These are phyloP conservation scores for Hemistola chrysoprasaria DNA, from an alignment of 2,888 invertebrate species.

Conservation along the genomic window DNA sequence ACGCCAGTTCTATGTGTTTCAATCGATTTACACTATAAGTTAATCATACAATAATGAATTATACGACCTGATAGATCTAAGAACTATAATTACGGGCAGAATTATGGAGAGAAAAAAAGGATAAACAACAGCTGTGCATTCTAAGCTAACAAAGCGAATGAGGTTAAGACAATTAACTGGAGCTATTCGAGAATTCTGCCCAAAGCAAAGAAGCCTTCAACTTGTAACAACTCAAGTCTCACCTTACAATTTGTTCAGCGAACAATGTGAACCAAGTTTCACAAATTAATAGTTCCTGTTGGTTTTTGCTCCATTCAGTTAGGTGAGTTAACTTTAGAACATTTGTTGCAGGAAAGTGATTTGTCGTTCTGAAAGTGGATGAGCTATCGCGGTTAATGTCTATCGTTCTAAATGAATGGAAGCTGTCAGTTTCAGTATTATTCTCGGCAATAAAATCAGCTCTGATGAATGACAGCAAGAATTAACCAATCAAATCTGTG, in stretches of 20 bases:
- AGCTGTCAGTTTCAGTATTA: conserved; percentile 14
- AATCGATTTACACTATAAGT: too few species aligned
- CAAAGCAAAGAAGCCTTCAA: conserved; percentile 13
- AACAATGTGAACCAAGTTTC: conserved; percentile 31
- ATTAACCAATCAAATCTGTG: conserved; percentile 3
- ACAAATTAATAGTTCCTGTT: conserved; percentile 33
- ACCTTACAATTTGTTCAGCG: conserved; percentile 20
- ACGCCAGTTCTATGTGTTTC: too few species aligned
- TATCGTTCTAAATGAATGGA: conserved; percentile 17
- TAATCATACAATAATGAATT: too few species aligned
- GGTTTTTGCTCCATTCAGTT: conserved; percentile 31
- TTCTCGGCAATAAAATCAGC: conserved; percentile 5
- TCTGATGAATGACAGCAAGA: neutral
- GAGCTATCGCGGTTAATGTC: conserved; percentile 28
- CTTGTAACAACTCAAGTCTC: conserved; percentile 14
- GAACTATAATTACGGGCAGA: too few species aligned
- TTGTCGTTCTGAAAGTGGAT: conserved; percentile 34
- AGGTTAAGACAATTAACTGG: neutral
- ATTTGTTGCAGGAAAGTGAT: conserved; percentile 46
- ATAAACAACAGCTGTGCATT: too few species aligned
- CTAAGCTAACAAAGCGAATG: neutral
- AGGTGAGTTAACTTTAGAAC: conserved; percentile 28
- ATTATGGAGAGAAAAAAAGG: too few species aligned
- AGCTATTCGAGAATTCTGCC: neutral
- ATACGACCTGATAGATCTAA: too few species aligned